Evolutionary conservation across 1,140 invertebrate species (phyloP), one percentile per base, ranked within the genome.

Genomic region (Conus betulinus): DNA sequence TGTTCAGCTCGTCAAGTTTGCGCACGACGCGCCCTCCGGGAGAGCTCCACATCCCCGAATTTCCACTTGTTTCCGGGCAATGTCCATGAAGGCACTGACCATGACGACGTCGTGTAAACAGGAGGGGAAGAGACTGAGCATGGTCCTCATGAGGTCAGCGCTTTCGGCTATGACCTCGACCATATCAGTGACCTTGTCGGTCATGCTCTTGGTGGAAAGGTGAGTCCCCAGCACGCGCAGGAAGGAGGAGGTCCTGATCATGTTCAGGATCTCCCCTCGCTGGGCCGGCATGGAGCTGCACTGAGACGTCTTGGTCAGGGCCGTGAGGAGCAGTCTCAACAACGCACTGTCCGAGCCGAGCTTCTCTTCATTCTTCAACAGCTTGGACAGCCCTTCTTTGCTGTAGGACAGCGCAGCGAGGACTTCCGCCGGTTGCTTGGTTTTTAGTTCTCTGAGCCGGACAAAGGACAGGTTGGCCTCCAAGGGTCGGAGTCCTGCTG

Each of bases 341-440:
- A 79, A 55, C 23, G 78, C 85, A 0, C 8, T 7, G 11, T 87
- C 74, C 4, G 52, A 15, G 3, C n/a, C 79, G 52, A 87, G 52
- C 53, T 79, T 78, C 17, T 25, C 11, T 23, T 87, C 74, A 53
- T 87, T 57, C 20, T 57, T 74, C 6, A 87, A 51, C 71, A 87
- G 85, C 13, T 23, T 74, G 5, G 27, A 23, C 85, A 87, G 85
- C 71, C 85, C 85, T 27, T 87, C 85, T n/a, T 87, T 87, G 85
- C 85, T 87, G 85, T 87, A 87, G 10, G 85, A 53, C 85, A 87
- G 25, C 7, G 85, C 85, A 11, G 85, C 74, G 2, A 87, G 20
- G 15, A 87, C 85, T 15, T 87, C 85, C 0, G 85, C 71, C 6
- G 85, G 85, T 2, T 78, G 63, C 53, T 79, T 87, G 71, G 15